phyloP scores from a whole-genome alignment of 2,113 vertebrate genomes.

The Oophaga pumilio region DNA sequence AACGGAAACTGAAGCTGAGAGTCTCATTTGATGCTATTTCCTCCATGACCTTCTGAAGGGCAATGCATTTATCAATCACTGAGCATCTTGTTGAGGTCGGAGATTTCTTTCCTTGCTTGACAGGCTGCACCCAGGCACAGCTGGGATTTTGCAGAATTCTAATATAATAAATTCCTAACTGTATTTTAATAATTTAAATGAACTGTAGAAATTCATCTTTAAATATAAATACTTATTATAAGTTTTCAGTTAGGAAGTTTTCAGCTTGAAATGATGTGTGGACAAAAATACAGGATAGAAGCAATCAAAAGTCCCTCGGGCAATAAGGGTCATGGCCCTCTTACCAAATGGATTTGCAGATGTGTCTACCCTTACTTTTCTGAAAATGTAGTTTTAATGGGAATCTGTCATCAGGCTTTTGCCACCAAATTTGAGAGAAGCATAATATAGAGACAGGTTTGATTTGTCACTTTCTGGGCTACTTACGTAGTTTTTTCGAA shows the following conservation, averaged over 20 bases:
- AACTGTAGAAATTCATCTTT: neutral
- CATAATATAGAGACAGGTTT: too few species aligned
- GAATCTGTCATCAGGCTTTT: too few species aligned
- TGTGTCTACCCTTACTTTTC: too few species aligned
- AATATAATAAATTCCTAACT: neutral
- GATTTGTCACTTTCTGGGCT: too few species aligned
- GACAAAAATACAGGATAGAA: too few species aligned
- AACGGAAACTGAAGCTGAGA: constrained; percentile 22
- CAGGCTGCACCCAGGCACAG: constrained; percentile 12
- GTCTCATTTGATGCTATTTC: constrained; percentile 49
- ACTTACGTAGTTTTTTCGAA: too few species aligned
- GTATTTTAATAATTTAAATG: constrained; percentile 36
- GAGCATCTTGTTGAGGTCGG: constrained; percentile 42
- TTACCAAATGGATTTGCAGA: too few species aligned
- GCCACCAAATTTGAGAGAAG: too few species aligned
- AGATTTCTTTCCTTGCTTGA: constrained; percentile 32
- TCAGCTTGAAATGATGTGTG: neutral
- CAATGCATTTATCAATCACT: constrained; percentile 49
- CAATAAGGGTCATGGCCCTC: too few species aligned
- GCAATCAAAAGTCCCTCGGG: too few species aligned
- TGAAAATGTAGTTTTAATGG: too few species aligned
- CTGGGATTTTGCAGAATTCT: constrained; percentile 30
- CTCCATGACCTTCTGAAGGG: constrained; percentile 42
- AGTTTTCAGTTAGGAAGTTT: neutral
- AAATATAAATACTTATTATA: constrained; percentile 17